Evolutionary conservation across 2,797 vertebrate genomes (phyloP).

Genomic region (Erithacus rubecula): DNA sequence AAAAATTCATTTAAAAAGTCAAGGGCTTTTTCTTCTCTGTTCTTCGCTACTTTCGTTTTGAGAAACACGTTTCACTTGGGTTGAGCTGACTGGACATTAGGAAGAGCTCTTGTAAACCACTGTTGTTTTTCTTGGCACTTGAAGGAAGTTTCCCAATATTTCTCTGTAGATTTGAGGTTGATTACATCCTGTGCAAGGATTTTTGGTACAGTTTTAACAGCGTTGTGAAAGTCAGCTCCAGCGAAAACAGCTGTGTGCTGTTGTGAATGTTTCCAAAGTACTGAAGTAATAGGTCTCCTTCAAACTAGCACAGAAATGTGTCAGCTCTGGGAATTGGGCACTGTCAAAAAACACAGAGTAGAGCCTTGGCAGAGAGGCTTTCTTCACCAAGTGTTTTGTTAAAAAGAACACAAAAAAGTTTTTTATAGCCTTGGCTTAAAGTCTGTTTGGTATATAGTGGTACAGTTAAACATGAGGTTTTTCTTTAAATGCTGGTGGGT

Average conservation of each 20-base stretch:
- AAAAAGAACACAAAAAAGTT: neutral
- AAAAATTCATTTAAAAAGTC: neutral
- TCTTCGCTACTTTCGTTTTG: slow-evolving; percentile 1
- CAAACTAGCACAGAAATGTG: neutral
- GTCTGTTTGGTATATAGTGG: neutral
- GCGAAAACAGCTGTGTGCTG: slow-evolving; percentile 47
- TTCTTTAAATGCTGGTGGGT: neutral
- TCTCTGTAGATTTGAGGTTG: slow-evolving; percentile 69
- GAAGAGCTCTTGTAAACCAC: slow-evolving; percentile 64
- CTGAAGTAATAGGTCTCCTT: neutral
- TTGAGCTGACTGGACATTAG: slow-evolving; percentile 58
- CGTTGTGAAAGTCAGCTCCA: slow-evolving; percentile 52
- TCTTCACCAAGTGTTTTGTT: neutral
- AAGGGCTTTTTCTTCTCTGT: neutral
- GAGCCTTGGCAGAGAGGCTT: neutral
- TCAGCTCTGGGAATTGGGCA: neutral
- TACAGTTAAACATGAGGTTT: neutral
- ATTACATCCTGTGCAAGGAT: slow-evolving; percentile 75
- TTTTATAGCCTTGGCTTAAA: neutral
- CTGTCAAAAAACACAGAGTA: neutral
- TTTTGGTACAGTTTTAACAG: slow-evolving; percentile 54
- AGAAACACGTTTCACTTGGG: slow-evolving; percentile 14
- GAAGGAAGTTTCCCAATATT: slow-evolving; percentile 64
- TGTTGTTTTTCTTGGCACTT: slow-evolving; percentile 73
- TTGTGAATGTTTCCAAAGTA: slow-evolving; percentile 1